Evolutionary conservation across 2,797 vertebrate species (phyloP), one percentile per base, ranked within the genome.

Genomic region (Sarcophilus harrisii): DNA sequence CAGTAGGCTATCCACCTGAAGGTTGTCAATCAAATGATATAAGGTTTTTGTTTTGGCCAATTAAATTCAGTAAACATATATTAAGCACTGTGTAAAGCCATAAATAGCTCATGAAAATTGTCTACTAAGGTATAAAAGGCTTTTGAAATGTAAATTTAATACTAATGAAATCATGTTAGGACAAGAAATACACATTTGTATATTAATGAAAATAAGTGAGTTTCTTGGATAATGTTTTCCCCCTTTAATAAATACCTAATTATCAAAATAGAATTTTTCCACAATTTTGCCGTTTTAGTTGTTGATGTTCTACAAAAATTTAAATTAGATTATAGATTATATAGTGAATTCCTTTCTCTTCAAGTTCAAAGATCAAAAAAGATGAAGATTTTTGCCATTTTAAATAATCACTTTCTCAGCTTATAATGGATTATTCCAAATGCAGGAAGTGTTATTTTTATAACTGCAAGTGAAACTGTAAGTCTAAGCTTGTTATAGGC

Each of bases 181-280:
- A 58, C 66, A 60, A 90, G 57, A 94, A 90, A 32, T 32, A 27
- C 18, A 38, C 32, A 8, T 52, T 59, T 54, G 45, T 94, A 81
- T 81, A 92, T 57, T 95, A 91, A 73, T 60, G 32, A 91, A 93
- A 95, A 93, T 94, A 94, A 95, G 5, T 59, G 21, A 38, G 54
- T 87, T 87, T 38, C 73, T 87, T 49, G 24, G 38, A 27, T 87
- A 49, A 27, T 91, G 29, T 60, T 57, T 94, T 95, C 96, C 58
- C 90, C 58, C 87, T 94, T 90, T 27, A 81, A n/a, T 18, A 93
- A 94, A 91, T 92, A 95, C 21, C 91, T 90, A 13, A 14, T 58
- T 90, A 24, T 93, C 92, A 94, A 94, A 92, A 91, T 5, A 13
- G 16, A 87, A 95, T 96, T 95, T n/a, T 87, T 60, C 92, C 73